Evolutionary conservation across 2,797 vertebrate genomes (phyloP), one percentile per base, ranked within the genome.

Genomic region (Cynopterus sphinx): DNA sequence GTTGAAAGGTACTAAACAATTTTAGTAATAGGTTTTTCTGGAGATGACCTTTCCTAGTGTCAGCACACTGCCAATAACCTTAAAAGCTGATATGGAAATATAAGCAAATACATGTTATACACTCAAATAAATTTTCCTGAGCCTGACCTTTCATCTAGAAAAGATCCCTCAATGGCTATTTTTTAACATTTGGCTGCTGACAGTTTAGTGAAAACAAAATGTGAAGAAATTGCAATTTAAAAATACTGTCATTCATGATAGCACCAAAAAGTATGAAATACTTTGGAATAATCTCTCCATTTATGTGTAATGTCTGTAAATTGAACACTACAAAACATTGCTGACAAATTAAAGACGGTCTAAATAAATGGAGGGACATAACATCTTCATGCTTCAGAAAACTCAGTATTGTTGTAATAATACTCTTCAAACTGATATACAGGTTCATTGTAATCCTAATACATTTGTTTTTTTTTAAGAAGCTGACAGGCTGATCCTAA

Each of bases 31-130:
- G 21, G 10, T 83, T 85, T 70, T 59, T 28, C 19, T 67, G 10
- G 24, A 78, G 36, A 68, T 74, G 28, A 67, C 5, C 33, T 86
- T 16, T n/a, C 46, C n/a, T 70, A 43, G 53, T 68, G 87, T 51
- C 51, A 28, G 17, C 39, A 90, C 4, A 91, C 39, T 92, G 39
- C 3, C 16, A 71, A 46, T 75, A 46, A 94, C 15, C 41, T 74
- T 43, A 85, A 89, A 96, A 89, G 43, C 49, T 77, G 28, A 57
- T 16, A 71, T 55, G 43, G 11, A 90, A 75, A 91, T n/a, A 82
- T 26, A 81, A 43, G 26, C 57, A 82, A 65, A 82, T 87, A 36
- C n/a, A 21, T 74, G n/a, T 17, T 65, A 65, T 43, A 9, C 4
- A 55, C 49, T 55, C 57, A 74, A 74, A 59, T 36, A 46, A 36